Base-by-base conservation (phyloP, 2,113 vertebrate genomes). In the Ptilonorhynchus violaceus region DNA sequence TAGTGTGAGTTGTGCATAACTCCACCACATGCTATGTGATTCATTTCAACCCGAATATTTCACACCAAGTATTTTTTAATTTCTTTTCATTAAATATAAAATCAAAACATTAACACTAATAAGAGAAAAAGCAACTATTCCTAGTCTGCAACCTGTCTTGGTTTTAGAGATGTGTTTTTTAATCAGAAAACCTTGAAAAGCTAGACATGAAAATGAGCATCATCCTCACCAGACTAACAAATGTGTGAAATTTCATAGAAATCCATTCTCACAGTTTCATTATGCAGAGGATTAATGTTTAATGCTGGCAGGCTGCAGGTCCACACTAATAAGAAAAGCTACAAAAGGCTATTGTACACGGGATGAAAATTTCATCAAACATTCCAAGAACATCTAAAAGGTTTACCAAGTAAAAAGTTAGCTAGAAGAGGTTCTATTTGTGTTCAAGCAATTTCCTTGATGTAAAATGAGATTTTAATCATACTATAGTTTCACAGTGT, bases 251-350 rank as follows among this genome's bases (percentile, higher is more conserved):
- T 97, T 97, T 98, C 47, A 68, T 79, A 90, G 87, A 95, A 93
- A 98, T 96, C 64, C 80, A 95, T 67, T 97, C 95, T 97, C 92
- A 91, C 73, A 82, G 72, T 97, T 98, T 97, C 94, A 95, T 97
- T 95, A 97, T 92, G 62, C 46, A 72, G 84, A 83, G 93, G 76
- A 96, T 97, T 97, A 98, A 97, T 96, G 91, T 96, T 97, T 96
- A 96, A 96, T 95, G 88, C 85, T 82, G 91, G 47, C 93, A 94
- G 76, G 75, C 90, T 85, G 44, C 77, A 90, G 50, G 92, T 60
- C 89, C 69, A 93, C 96, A 85, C 91, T 98, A 97, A 97, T 89
- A 94, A 89, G 92, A 95, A 96, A 96, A 96, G 88, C 60, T 88
- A 95, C 88, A 96, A 96, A 97, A 96, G 85, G 66, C 69, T 97